Conservation (phyloP, 2,113 vertebrate species). For the Mormyrus lacerda region DNA sequence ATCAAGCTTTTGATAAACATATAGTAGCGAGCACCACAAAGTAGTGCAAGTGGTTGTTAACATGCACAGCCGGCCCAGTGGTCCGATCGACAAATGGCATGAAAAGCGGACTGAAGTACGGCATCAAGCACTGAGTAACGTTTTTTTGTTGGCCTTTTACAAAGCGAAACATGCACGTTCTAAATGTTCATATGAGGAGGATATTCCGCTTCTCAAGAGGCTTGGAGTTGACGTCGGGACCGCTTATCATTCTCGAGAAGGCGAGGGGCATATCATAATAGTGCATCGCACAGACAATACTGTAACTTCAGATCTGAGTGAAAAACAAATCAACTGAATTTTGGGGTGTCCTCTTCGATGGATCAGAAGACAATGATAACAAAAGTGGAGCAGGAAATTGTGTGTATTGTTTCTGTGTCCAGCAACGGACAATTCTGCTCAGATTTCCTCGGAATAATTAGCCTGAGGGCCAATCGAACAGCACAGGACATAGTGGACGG, state of each 20-base stretch:
- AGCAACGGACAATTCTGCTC: neutral
- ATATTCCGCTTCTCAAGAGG: neutral
- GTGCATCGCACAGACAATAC: neutral
- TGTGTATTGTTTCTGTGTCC: neutral
- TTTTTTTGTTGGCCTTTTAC: conserved; percentile 27
- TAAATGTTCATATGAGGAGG: neutral
- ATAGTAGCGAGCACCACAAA: conserved; percentile 7
- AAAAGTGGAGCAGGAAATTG: neutral
- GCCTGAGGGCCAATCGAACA: neutral
- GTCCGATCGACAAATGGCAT: conserved; percentile 13
- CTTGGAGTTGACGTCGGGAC: neutral
- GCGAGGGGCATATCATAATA: neutral
- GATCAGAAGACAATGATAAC: no score
- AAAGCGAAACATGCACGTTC: conserved; percentile 7
- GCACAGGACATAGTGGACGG: neutral
- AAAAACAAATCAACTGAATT: neutral
- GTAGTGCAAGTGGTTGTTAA: neutral
- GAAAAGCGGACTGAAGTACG: conserved; percentile 20
- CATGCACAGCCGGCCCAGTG: neutral
- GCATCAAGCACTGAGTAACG: conserved; percentile 10
- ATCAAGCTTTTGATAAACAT: conserved; percentile 25
- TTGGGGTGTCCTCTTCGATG: neutral
- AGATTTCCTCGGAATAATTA: neutral
- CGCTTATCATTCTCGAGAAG: neutral
- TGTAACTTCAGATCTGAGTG: neutral